phyloP scores from a whole-genome alignment of 2,113 vertebrate species.

The Heterotilapia buettikoferi region DNA sequence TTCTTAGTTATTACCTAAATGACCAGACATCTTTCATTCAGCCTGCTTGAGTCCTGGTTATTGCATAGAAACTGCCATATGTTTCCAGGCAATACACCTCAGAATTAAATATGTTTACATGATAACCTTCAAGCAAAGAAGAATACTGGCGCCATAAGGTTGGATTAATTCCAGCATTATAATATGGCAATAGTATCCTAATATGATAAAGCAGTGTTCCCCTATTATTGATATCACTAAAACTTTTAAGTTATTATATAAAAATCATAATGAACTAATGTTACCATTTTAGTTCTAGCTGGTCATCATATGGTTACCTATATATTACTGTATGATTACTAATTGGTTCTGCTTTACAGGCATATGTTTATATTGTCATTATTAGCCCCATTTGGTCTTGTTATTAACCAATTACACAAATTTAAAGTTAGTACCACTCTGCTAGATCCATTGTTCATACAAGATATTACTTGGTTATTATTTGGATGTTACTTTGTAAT shows the following conservation, averaged over 20 bases:
- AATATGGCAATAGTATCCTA: background rate
- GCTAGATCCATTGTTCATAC: background rate
- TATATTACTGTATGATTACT: background rate
- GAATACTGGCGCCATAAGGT: fast-evolving
- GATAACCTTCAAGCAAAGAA: background rate
- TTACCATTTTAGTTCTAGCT: background rate
- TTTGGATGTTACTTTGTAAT: background rate
- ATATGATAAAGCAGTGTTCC: background rate
- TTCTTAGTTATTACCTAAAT: background rate
- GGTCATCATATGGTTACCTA: background rate
- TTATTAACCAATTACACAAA: background rate
- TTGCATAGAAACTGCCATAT: background rate
- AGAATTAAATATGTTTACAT: background rate
- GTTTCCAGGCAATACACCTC: background rate
- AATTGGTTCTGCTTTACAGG: background rate
- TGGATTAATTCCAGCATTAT: background rate
- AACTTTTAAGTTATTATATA: background rate
- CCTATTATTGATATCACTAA: background rate
- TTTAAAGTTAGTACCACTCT: background rate
- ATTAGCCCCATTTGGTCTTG: background rate
- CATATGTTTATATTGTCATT: background rate
- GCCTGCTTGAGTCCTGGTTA: background rate
- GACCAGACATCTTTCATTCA: background rate
- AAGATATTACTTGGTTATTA: background rate
- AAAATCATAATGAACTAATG: background rate